phyloP scores from a whole-genome alignment of 2,888 invertebrate genomes.

The Fragum sueziense region DNA sequence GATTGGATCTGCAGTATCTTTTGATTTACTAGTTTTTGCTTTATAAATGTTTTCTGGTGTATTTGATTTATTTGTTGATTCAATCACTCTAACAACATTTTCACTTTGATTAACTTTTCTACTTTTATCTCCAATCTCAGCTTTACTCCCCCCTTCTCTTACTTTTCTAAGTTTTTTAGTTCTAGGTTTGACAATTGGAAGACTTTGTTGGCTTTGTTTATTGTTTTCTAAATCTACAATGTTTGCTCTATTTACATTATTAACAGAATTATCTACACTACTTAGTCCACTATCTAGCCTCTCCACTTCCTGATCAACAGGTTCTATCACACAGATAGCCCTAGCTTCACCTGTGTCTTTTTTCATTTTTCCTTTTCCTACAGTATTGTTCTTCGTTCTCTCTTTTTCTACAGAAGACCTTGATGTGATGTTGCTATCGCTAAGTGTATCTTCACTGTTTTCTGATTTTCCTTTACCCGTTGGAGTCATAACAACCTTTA shows the following conservation, averaged over 20 bases:
- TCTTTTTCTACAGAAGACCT: no score
- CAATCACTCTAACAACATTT: no score
- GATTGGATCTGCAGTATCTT: background rate
- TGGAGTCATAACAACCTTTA: background rate
- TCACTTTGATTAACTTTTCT: background rate
- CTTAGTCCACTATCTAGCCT: background rate
- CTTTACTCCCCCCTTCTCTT: constrained; percentile 9
- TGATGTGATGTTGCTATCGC: no score
- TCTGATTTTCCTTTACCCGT: background rate
- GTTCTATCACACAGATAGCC: constrained; percentile 8
- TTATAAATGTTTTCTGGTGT: no score
- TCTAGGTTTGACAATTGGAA: constrained; percentile 34
- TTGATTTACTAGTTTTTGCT: background rate
- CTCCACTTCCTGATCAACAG: background rate
- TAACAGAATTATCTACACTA: background rate
- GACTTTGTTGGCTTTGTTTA: constrained; percentile 23
- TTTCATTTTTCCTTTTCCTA: background rate
- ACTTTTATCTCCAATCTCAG: background rate
- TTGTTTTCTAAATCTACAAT: background rate
- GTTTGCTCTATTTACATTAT: no score
- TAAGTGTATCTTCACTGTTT: background rate
- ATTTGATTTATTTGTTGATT: no score
- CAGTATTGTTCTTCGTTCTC: no score
- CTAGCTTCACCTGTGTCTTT: background rate
- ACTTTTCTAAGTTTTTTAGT: constrained; percentile 35